Evolutionary conservation across 1,140 invertebrate genomes (phyloP).

Genomic region (Achroia grisella): DNA sequence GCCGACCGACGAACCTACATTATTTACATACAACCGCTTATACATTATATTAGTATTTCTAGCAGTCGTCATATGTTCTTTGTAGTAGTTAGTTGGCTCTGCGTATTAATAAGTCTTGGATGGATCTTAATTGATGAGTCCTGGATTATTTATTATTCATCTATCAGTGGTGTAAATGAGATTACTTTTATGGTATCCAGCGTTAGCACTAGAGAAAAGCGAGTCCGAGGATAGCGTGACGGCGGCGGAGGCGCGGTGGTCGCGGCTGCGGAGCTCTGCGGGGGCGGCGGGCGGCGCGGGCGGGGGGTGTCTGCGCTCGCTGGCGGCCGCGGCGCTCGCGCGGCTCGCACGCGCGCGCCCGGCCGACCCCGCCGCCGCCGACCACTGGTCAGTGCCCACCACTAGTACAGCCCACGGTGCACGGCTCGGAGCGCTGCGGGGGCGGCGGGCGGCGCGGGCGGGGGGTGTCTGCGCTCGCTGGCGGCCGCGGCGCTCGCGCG

Average conservation of each 20-base stretch:
- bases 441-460: constrained; percentile 16
- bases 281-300: constrained; percentile 31
- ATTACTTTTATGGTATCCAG: constrained; percentile 11
- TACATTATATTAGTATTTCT: too few relatives aligned
- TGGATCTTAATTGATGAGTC: too few relatives aligned
- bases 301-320: constrained; percentile 27
- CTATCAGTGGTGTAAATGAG: too few relatives aligned
- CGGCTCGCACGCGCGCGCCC: constrained; percentile 14
- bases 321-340: constrained; percentile 43
- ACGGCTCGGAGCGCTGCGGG: too few relatives aligned
- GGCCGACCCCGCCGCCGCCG: constrained; percentile 33
- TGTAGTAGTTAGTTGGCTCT: too few relatives aligned
- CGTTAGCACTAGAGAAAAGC: constrained; percentile 34
- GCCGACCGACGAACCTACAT: too few relatives aligned
- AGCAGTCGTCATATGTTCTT: too few relatives aligned
- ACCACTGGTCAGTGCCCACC: constrained; percentile 51
- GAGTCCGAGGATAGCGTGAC: constrained; percentile 12
- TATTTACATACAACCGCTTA: too few relatives aligned
- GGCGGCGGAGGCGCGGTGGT: constrained; percentile 36
- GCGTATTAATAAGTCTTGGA: too few relatives aligned
- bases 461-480: constrained; percentile 29
- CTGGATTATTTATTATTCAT: too few relatives aligned
- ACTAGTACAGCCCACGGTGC: too few relatives aligned
- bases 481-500: constrained; percentile 43
- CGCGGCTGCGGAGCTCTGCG: constrained; percentile 30